These are phyloP conservation scores for Cairina moschata DNA, from an alignment of 2,113 vertebrate species.

Conservation along the genomic window DNA sequence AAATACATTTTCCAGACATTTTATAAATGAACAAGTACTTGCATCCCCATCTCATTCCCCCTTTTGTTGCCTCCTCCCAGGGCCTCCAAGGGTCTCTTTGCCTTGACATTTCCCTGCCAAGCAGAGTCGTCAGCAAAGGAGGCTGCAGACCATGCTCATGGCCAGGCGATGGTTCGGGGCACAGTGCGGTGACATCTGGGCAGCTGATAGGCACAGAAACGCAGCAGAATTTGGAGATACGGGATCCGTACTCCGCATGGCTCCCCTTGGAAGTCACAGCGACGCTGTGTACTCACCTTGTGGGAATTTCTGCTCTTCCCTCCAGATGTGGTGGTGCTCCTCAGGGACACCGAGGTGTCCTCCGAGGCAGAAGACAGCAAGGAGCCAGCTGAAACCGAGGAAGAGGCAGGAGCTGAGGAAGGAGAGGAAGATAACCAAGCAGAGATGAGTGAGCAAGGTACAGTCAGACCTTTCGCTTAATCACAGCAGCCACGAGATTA, in stretches of 20 bases:
- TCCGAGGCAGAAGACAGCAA: background rate
- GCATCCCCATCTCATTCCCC: accelerated
- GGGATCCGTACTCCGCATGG: background rate
- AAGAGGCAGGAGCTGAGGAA: accelerated
- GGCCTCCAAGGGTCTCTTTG: background rate
- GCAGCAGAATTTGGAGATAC: too few relatives aligned
- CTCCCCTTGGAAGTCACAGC: accelerated
- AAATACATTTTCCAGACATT: background rate
- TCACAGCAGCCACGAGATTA: background rate
- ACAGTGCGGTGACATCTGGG: background rate
- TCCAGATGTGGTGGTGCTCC: background rate
- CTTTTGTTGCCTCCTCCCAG: background rate
- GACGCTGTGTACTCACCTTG: accelerated
- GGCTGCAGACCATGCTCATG: background rate
- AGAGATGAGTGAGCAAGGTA: background rate
- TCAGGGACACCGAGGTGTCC: background rate
- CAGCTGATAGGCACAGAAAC: background rate
- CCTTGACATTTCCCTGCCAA: background rate
- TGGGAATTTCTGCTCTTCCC: background rate
- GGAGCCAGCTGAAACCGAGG: accelerated
- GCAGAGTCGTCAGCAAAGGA: background rate
- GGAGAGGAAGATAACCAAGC: background rate
- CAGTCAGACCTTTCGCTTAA: background rate
- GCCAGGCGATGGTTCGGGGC: background rate
- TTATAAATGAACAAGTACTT: background rate